Evolutionary conservation across 2,888 invertebrate genomes (phyloP), one percentile per base, ranked within the genome.

Genomic region (Tricholauxania praeusta): DNA sequence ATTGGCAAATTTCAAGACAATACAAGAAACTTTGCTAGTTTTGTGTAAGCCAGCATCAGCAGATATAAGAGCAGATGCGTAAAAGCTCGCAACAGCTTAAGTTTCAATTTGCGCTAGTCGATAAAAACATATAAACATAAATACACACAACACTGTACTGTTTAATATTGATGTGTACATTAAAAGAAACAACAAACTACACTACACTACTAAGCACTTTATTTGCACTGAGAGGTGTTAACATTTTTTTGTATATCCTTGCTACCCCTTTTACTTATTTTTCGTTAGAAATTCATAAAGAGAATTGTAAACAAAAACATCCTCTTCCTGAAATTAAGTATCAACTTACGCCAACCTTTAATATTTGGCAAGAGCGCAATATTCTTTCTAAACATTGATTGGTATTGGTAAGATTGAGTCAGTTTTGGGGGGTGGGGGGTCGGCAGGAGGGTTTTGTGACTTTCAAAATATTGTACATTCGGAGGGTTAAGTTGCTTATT

Each of bases 271-370:
- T 39, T 39, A 10, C 39, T 39, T 39, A 7, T 10, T 39, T 39
- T 39, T 10, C 39, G 10, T 39, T 39, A 62, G 62, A 48, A 70
- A 70, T 70, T 70, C 70, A 53, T 63, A 70, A 63, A 70, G 53
- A 57, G 68, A 68, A 59, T 68, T 49, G n/a, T 19, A 68, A 68
- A 63, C n/a, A 63, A 39, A 12, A 48, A 19, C 51, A 17, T 59
- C 12, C 60, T 60, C 48, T 14, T 62, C 47, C 39, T 62, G 47
- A 39, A 39, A 39, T 39, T 39, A 39, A 39, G 39, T 39, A 39
- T 62, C 19, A n/a, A n/a, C 39, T 47, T 62, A 12, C n/a, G n/a
- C 51, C 51, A 22, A 22, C 51, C 15, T 51, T 14, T n/a, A 28
- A 62, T 15, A 17, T 28, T 62, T 39, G 60, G 60, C 60, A 17